A percentile compares a stretch with the other conserved stretches of the same genome.
These are phyloP conservation scores for Aporophyla nigra DNA, from an alignment of 2,888 invertebrate genomes.

Conservation along the genomic window DNA sequence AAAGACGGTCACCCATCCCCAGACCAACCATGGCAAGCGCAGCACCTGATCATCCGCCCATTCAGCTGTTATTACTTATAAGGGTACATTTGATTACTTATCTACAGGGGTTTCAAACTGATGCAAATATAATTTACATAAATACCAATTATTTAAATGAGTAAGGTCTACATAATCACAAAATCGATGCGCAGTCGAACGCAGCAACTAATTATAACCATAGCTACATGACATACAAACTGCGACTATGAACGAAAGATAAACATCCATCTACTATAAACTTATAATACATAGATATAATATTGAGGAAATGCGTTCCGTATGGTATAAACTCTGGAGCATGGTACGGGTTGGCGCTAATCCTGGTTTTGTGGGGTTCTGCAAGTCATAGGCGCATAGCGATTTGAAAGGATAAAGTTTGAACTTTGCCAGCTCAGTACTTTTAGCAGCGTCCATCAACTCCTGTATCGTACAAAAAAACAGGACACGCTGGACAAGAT, in stretches of 20 bases:
- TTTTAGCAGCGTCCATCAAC: no score
- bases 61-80: no score
- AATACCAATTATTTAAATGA: conserved; percentile 7
- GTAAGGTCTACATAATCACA: not conserved
- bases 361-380: conserved; percentile 61
- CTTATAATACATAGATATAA: conserved; percentile 49
- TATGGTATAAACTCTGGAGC: conserved; percentile 75
- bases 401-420: conserved; percentile 35
- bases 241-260: conserved; percentile 46
- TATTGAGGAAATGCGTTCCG: conserved; percentile 86
- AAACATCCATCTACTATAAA: conserved; percentile 56
- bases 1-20: no score
- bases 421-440: no score
- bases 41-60: not conserved
- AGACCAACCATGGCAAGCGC: not conserved
- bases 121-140: conserved; percentile 19
- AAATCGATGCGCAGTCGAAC: conserved; percentile 33
- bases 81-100: not conserved
- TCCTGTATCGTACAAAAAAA: no score
- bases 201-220: conserved; percentile 41
- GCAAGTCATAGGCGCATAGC: conserved; percentile 65
- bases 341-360: conserved; percentile 80
- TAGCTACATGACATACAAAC: conserved; percentile 21
- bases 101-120: not conserved
- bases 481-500: no score